Conservation (phyloP, 1,140 invertebrate genomes). For the Adoxophyes honmai region DNA sequence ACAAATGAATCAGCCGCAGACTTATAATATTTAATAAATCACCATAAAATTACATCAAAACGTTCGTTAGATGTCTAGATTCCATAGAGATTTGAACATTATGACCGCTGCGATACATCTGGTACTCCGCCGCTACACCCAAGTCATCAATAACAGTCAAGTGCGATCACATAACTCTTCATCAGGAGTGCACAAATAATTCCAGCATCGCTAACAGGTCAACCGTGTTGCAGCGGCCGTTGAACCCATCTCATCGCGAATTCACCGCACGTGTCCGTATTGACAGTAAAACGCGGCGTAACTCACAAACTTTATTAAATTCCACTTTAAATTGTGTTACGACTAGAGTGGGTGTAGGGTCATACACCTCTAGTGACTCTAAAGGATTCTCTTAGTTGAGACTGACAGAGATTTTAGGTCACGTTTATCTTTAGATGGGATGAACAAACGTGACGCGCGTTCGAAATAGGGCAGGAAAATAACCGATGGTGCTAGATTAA, state of each 20-base stretch:
- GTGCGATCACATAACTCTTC: too few species aligned
- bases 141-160: too few species aligned
- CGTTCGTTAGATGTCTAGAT: too few species aligned
- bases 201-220: background rate
- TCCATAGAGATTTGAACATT: too few species aligned
- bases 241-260: background rate
- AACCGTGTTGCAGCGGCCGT: background rate
- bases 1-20: too few species aligned
- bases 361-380: background rate
- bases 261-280: slow-evolving; percentile 3
- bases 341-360: background rate
- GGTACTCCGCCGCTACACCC: too few species aligned
- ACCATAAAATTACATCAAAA: too few species aligned
- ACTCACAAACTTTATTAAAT: background rate
- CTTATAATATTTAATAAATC: too few species aligned
- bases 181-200: background rate
- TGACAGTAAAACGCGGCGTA: background rate
- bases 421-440: slow-evolving; percentile 1
- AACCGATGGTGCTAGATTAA: background rate
- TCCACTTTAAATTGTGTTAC: background rate
- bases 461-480: slow-evolving; percentile 6
- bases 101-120: too few species aligned
- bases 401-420: slow-evolving; percentile 11
- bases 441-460: slow-evolving; percentile 8
- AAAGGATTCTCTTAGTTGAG: slow-evolving; percentile 3